A percentile compares a stretch with the other conserved stretches of the same genome.
Conservation (phyloP, 1,140 invertebrate species). For the Drosophila pallidifrons region DNA sequence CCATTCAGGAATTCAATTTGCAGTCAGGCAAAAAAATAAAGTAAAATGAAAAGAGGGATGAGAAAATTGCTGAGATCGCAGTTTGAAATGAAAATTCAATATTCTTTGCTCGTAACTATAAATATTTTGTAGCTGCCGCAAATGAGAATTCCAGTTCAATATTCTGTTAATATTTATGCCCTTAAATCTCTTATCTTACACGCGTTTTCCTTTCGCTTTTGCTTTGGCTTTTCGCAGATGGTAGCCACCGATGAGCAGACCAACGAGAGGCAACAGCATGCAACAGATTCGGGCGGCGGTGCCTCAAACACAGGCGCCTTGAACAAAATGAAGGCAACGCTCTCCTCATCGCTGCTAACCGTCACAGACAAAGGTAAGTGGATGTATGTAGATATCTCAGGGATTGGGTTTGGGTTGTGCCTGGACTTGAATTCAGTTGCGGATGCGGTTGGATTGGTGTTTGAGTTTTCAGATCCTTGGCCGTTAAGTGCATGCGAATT, state of each 20-base stretch:
- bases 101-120: conserved; percentile 46
- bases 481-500: conserved; percentile 69
- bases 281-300: conserved; percentile 85
- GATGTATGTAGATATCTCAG: conserved; percentile 15
- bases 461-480: conserved; percentile 17
- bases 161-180: conserved; percentile 55
- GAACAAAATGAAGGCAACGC: conserved; percentile 91
- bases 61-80: conserved; percentile 6
- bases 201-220: background rate
- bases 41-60: too few species aligned
- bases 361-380: conserved; percentile 91
- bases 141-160: conserved; percentile 58
- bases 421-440: background rate
- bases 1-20: conserved; percentile 36
- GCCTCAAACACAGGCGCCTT: conserved; percentile 87
- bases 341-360: conserved; percentile 92
- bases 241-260: conserved; percentile 90
- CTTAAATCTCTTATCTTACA: conserved; percentile 1
- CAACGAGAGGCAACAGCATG: conserved; percentile 86
- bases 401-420: background rate
- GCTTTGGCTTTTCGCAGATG: conserved; percentile 86
- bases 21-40: background rate
- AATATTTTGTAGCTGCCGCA: conserved; percentile 65
- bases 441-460: background rate
- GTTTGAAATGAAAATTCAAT: conserved; percentile 39